Conservation (phyloP, 37 sponge, comb jelly and placozoan species). For the Theonella swinhoei region DNA sequence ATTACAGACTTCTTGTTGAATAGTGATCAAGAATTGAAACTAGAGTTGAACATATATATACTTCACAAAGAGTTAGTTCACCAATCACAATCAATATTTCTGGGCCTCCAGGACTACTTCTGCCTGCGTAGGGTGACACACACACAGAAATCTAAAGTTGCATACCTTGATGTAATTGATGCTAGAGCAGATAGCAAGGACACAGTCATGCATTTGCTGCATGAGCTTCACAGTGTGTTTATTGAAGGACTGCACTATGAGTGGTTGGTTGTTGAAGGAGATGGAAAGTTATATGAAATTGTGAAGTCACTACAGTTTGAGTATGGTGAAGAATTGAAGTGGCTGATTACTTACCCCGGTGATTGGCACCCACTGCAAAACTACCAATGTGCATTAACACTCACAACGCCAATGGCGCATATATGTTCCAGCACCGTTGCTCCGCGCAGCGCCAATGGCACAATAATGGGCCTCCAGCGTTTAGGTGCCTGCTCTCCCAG, state of each 20-base stretch:
- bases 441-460: too few species aligned
- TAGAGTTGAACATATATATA: too few species aligned
- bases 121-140: conserved; percentile 6
- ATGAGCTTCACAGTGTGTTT: neutral
- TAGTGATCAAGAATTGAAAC: too few species aligned
- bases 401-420: too few species aligned
- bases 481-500: too few species aligned
- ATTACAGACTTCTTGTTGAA: too few species aligned
- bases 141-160: conserved; percentile 19
- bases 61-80: too few species aligned
- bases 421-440: too few species aligned
- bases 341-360: conserved; percentile 19
- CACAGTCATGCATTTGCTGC: neutral
- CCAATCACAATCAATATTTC: neutral
- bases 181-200: conserved; percentile 26
- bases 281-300: conserved; percentile 23
- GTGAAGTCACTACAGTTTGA: too few species aligned
- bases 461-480: too few species aligned
- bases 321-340: conserved; percentile 6
- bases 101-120: conserved; percentile 11
- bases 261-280: conserved; percentile 23
- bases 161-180: conserved; percentile 21
- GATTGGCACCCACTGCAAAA: too few species aligned
- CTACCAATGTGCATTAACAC: too few species aligned
- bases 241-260: neutral